phyloP scores from a whole-genome alignment of 1,140 invertebrate genomes.

The Aethina tumida region DNA sequence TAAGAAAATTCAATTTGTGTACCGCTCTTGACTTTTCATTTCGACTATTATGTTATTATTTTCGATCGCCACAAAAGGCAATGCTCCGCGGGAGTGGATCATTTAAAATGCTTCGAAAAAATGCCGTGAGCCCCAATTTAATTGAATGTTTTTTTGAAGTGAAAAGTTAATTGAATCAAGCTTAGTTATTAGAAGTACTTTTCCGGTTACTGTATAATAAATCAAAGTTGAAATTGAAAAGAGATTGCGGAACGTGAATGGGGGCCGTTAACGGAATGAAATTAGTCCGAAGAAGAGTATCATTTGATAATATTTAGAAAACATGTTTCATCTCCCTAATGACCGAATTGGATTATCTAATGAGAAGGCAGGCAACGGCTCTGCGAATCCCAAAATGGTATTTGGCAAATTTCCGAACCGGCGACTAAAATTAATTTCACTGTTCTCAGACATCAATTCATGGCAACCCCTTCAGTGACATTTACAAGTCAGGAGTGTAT shows the following conservation, averaged over 20 bases:
- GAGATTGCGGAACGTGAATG: too few relatives aligned
- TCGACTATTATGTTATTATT: too few relatives aligned
- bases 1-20: too few relatives aligned
- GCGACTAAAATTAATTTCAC: constrained; percentile 35
- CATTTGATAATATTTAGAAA: constrained; percentile 15
- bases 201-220: too few relatives aligned
- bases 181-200: too few relatives aligned
- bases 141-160: too few relatives aligned
- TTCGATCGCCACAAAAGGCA: too few relatives aligned
- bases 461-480: constrained; percentile 33
- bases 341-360: constrained; percentile 25
- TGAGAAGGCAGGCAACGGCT: constrained; percentile 23
- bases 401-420: constrained; percentile 34
- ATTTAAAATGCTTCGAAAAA: too few relatives aligned
- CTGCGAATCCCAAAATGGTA: constrained; percentile 28
- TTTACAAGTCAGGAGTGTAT: constrained; percentile 35
- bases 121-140: too few relatives aligned
- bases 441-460: constrained; percentile 34
- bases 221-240: constrained; percentile 8
- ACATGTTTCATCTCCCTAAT: constrained; percentile 24
- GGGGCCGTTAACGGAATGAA: constrained; percentile 4
- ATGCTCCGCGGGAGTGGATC: too few relatives aligned
- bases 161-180: too few relatives aligned
- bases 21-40: too few relatives aligned
- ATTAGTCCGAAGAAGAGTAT: constrained; percentile 10